Base-by-base conservation (phyloP, 2,888 invertebrate genomes). In the Scaptomyza flava region DNA sequence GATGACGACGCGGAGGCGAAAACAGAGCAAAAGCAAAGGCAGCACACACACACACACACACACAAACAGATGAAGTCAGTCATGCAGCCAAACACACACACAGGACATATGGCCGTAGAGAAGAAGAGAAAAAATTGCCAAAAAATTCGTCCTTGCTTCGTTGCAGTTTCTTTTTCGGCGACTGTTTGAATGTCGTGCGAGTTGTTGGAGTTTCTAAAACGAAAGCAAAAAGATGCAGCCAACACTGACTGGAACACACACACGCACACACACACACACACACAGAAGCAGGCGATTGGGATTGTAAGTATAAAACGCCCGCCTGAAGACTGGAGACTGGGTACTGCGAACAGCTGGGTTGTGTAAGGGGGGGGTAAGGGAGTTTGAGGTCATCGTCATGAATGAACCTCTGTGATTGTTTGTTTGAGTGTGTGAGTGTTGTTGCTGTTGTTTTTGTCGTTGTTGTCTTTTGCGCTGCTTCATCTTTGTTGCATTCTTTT, bases 81-180 rank as follows among this genome's bases (percentile, higher is more conserved):
- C 43, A 43, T 43, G 43, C 43, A 45, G 27, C 27, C 20, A 17
- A 41, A 56, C 45, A 48, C 31, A 41, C 27, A 53, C 33, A 52
- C 41, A 50, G 57, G 31, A 53, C 58, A 58, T 46, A 27, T 54
- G 62, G 31, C 12, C 36, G 52, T 45, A 57, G 68, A 60, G 48
- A 53, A 47, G 65, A 46, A 41, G 36, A 47, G 75, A 81, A 87
- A 89, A 89, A 85, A 87, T 74, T 84, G 80, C 89, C 88, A 89
- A 91, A 91, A 90, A 89, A 90, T 91, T 90, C 91, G 90, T 90
- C 90, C 90, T 91, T 91, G 91, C 86, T 84, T 89, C 87, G 91
- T 90, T 89, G 88, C 89, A 90, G 90, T 91, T 90, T 89, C 91
- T 90, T 90, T 90, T 91, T 90, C 56, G 69, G 73, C 56, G 48